Percentiles rank a stretch among this genome's conserved stretches.
Evolutionary conservation across 2,113 vertebrate species (phyloP).

Genomic region (Lanius ludovicianus): DNA sequence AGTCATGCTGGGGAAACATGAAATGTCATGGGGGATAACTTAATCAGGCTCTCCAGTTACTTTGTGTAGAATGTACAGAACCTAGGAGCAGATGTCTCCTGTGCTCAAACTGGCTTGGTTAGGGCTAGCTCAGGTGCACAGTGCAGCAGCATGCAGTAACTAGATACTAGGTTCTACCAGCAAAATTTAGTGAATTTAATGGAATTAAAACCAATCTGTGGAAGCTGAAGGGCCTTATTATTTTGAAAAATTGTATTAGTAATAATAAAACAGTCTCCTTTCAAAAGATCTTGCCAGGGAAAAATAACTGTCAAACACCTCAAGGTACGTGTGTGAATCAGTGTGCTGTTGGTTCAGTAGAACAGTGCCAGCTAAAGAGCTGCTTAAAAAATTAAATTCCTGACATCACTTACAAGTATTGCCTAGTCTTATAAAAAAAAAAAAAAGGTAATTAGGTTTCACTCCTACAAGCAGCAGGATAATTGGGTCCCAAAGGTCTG

Average conservation of each 20-base stretch:
- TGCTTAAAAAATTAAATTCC: slow-evolving; percentile 11
- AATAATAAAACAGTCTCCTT: not conserved
- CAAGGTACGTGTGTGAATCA: not conserved
- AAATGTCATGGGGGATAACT: not conserved
- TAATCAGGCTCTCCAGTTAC: not conserved
- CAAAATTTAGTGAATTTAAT: not conserved
- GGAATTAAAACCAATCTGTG: not conserved
- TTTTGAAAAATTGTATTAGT: not conserved
- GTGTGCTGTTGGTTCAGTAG: not conserved
- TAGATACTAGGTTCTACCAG: not conserved
- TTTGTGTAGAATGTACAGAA: not conserved
- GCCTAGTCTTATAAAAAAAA: not conserved
- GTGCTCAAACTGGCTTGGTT: not conserved
- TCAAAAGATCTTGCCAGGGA: not conserved
- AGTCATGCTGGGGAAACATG: not conserved
- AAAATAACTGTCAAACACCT: not conserved
- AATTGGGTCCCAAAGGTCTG: slow-evolving; percentile 52
- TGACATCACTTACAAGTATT: not conserved
- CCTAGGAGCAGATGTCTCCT: not conserved
- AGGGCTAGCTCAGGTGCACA: not conserved
- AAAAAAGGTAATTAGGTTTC: slow-evolving; percentile 6
- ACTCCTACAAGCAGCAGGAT: slow-evolving; percentile 5
- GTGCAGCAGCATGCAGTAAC: not conserved
- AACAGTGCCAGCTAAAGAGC: not conserved
- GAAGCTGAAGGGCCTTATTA: not conserved